Conservation (phyloP, 2,113 vertebrate genomes). For the Cryptomyrus ogoouensis region DNA sequence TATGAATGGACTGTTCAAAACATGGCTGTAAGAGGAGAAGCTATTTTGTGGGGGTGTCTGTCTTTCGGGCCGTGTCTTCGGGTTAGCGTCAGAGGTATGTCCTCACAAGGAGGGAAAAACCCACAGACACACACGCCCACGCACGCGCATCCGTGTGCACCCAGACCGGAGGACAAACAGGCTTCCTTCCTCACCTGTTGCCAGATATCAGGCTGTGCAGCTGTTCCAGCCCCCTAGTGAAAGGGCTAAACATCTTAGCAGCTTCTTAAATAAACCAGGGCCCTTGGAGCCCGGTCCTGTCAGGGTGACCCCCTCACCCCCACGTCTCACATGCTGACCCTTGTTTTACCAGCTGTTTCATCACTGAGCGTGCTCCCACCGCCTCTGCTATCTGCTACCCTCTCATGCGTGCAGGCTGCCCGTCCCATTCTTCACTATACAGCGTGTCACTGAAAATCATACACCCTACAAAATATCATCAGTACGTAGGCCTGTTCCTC, state of each 20-base stretch:
- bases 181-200: not conserved
- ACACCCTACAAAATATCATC: not conserved
- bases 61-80: not conserved
- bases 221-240: constrained; percentile 51
- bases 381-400: not conserved
- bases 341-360: constrained; percentile 33
- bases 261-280: constrained; percentile 57
- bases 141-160: not conserved
- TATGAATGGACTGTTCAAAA: not conserved
- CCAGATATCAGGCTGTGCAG: constrained; percentile 38
- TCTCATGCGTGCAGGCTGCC: not conserved
- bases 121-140: not conserved
- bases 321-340: constrained; percentile 30
- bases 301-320: constrained; percentile 36
- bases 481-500: not conserved
- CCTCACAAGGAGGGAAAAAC: not conserved
- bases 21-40: not conserved
- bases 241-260: constrained; percentile 39
- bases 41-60: not conserved
- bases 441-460: not conserved
- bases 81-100: not conserved
- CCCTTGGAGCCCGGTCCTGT: constrained; percentile 25
- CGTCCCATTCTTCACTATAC: not conserved
- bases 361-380: not conserved
- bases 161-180: not conserved